phyloP scores from a whole-genome alignment of 2,888 invertebrate species.

The Dynastes hyllus region DNA sequence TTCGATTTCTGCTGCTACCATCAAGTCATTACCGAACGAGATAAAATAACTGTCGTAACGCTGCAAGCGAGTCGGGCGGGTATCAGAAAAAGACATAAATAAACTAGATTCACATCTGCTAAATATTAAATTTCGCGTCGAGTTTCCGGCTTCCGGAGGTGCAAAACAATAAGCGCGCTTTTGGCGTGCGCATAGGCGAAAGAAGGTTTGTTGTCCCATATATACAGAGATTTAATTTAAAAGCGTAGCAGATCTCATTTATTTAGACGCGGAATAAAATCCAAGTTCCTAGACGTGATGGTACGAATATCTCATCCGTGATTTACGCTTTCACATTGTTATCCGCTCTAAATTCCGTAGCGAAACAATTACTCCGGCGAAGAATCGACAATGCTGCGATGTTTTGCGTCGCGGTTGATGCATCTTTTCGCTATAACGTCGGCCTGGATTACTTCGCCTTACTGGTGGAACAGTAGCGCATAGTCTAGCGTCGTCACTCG shows the following conservation, averaged over 20 bases:
- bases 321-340: slow-evolving; percentile 28
- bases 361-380: slow-evolving; percentile 22
- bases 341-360: slow-evolving; percentile 31
- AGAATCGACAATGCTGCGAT: neutral
- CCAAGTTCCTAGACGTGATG: slow-evolving; percentile 15
- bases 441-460: neutral
- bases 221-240: slow-evolving; percentile 12
- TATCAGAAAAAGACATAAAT: too few species aligned
- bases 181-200: neutral
- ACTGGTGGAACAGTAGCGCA: neutral
- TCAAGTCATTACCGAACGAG: slow-evolving; percentile 5
- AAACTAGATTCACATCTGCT: slow-evolving; percentile 8
- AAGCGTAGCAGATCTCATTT: slow-evolving; percentile 6
- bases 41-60: slow-evolving; percentile 20
- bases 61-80: neutral
- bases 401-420: slow-evolving; percentile 6
- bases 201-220: neutral
- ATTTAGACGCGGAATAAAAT: slow-evolving; percentile 8
- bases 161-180: neutral
- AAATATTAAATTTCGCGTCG: slow-evolving; percentile 22
- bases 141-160: slow-evolving; percentile 11
- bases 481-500: slow-evolving; percentile 1
- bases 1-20: neutral
- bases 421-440: slow-evolving; percentile 13
- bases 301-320: slow-evolving; percentile 19